Conservation (phyloP, 2,888 invertebrate genomes). For the Agrotis exclamationis region DNA sequence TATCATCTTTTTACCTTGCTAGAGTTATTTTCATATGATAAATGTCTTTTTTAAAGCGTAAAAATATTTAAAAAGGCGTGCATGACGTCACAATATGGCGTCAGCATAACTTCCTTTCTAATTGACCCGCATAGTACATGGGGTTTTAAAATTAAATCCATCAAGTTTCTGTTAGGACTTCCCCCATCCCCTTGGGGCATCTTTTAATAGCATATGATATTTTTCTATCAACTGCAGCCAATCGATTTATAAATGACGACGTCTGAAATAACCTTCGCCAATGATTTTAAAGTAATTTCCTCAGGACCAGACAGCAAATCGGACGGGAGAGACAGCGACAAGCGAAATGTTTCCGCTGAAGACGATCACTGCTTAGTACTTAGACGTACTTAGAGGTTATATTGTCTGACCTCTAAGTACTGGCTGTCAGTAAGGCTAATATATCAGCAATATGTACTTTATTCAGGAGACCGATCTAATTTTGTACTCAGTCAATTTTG, state of each 20-base stretch:
- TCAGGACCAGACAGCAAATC: slow-evolving; percentile 20
- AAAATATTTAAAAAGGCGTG: too few species aligned
- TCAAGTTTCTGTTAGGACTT: too few species aligned
- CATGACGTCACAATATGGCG: too few species aligned
- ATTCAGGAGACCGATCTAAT: background rate
- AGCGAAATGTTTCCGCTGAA: slow-evolving; percentile 18
- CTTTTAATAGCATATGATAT: slow-evolving; percentile 11
- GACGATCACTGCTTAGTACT: background rate
- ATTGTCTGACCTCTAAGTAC: too few species aligned
- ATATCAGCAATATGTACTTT: background rate
- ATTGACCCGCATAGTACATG: too few species aligned
- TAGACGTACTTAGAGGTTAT: background rate
- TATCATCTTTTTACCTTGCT: too few species aligned
- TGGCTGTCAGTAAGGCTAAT: background rate
- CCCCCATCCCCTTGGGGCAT: background rate
- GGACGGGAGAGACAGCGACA: slow-evolving; percentile 17
- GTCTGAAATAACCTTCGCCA: slow-evolving; percentile 20
- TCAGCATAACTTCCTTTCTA: too few species aligned
- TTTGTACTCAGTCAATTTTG: too few species aligned
- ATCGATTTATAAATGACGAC: slow-evolving; percentile 1
- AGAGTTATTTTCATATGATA: too few species aligned
- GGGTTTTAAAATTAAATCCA: too few species aligned
- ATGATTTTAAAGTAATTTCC: slow-evolving; percentile 28
- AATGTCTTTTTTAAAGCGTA: too few species aligned
- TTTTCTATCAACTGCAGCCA: slow-evolving; percentile 6